Evolutionary conservation across 2,888 invertebrate genomes (phyloP), one percentile per base, ranked within the genome.

Genomic region (Cryptocephalus moraei): DNA sequence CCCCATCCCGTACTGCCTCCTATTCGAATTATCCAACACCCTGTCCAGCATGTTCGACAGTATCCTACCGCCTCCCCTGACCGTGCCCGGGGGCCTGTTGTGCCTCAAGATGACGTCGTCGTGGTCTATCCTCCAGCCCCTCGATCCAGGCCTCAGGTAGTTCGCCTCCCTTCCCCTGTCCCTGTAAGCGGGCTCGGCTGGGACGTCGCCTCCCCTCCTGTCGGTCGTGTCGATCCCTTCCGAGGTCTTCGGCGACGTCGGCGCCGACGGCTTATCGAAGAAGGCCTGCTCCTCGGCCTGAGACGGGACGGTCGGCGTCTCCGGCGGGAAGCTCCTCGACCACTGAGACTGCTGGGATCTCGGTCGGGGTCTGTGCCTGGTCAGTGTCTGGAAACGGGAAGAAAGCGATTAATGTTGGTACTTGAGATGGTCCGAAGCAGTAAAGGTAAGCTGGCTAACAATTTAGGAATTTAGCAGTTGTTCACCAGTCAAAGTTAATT

Each of bases 21-120:
- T 79, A 66, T 93, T 84, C 12, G 91, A 91, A 73, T 93, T 92
- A 69, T 93, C 92, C 52, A 90, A 79, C 11, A 91, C 82, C n/a
- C 88, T 84, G 64, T 91, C 90, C 48, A 94, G 75, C 59, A 91
- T 77, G 44, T 82, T 82, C 10, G 86, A 80, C 52, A 83, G 82
- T 57, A 91, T 88, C 54, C 89, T 77, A 40, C 76, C 76, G 13
- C 83, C 81, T 8, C 87, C 86, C 11, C 69, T 62, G 10, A 56
- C 57, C 22, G 22, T 6, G 22, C 22, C 22, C 22, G 22, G 22
- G n/a, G 64, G 62, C 40, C 66, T 52, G 14, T 50, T 55, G 39
- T 63, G 62, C 48, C 62, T 54, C 33, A 62, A 45, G 2, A 62
- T 59, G 8, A 62, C 62, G 22, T 54, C 56, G 64, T 73, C 76